A percentile compares a stretch with the other conserved stretches of the same genome.
Conservation (phyloP, 2,888 invertebrate species). For the Kryphioiulus occultus region DNA sequence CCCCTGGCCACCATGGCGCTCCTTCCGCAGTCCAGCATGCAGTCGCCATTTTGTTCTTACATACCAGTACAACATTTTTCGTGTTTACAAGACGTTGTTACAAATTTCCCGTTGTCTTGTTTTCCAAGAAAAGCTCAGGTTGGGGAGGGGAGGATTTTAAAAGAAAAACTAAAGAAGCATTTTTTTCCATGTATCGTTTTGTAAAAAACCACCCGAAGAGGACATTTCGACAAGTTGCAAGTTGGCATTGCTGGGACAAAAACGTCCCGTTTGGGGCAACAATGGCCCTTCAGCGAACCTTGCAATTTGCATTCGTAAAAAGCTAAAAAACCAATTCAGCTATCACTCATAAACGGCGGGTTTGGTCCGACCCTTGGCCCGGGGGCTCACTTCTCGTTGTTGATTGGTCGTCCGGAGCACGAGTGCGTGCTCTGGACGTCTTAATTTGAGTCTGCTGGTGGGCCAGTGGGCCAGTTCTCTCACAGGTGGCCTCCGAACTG, state of each 20-base stretch:
- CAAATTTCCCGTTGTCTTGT: no score
- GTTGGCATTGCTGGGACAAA: no score
- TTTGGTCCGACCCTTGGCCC: not conserved
- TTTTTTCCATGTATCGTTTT: no score
- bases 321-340: not conserved
- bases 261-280: not conserved
- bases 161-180: no score
- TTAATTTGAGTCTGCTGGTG: constrained; percentile 5
- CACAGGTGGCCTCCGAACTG: constrained; percentile 5
- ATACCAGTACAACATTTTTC: no score
- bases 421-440: not conserved
- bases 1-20: not conserved
- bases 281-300: not conserved
- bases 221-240: no score
- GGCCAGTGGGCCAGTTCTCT: not conserved
- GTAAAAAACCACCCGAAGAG: no score
- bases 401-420: not conserved
- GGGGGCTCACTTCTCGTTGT: not conserved
- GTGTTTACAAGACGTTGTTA: no score
- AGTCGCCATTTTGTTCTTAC: not conserved
- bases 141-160: no score
- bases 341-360: not conserved
- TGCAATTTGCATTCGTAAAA: not conserved
- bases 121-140: no score
- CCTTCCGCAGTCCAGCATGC: no score